Base-by-base conservation (phyloP, 2,888 invertebrate genomes). In the Coecobrya sp. region DNA sequence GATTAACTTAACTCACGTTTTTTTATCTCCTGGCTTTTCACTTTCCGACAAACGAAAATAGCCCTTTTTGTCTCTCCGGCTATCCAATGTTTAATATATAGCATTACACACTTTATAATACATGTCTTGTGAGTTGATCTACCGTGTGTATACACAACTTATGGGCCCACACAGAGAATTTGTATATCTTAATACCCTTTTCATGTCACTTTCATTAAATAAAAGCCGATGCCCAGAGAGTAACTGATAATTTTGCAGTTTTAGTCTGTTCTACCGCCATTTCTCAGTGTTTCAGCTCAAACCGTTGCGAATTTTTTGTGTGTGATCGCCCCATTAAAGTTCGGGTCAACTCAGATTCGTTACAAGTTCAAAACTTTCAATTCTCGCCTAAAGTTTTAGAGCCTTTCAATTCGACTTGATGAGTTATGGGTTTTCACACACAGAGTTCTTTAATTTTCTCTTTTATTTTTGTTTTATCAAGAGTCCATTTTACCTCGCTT, bases 181-280 rank as follows among this genome's bases (percentile, higher is more conserved):
- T 55, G 52, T 52, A 79, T 82, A 89, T 84, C 89, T 89, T 89
- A 89, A 89, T 89, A 89, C 89, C 89, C 49, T 85, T 89, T 89
- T 45, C 84, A 70, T 89, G 89, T 89, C 89, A 84, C 76, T 79
- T 76, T 89, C 73, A 25, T 76, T 62, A 25, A 62, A 13, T 49
- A 49, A 49, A 55, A 55, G n/a, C 55, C 55, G 55, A n/a, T 55
- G 7, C 19, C 19, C 19, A 4, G n/a, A 49, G n/a, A 4, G 55
- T 4, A 4, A n/a, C 19, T 55, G 7, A 55, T 19, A 19, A 55
- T 55, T 55, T 55, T 19, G 55, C 55, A 19, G n/a, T 16, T 55
- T 19, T 13, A 49, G 11, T 49, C 49, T 49, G 49, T 49, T 10
- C 49, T 10, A 10, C 11, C 49, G 13, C 13, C 49, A 1, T 7